These are phyloP conservation scores for Allophyes oxyacanthae DNA, from an alignment of 2,888 invertebrate species.

Conservation along the genomic window DNA sequence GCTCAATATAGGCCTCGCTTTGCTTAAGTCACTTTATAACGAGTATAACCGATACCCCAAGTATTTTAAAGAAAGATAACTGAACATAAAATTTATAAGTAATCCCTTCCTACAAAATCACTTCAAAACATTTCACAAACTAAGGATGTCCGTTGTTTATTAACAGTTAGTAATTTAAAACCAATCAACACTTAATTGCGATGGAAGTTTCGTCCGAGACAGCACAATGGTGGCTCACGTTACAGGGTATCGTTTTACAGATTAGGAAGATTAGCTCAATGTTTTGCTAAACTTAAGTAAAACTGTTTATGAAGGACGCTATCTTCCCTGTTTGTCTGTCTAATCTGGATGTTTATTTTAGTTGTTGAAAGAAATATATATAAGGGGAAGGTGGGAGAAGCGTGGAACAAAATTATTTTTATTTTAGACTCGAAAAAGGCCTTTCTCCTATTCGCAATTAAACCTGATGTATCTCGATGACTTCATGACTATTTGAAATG, in stretches of 20 bases:
- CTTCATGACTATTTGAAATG: no score
- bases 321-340: slow-evolving; percentile 45
- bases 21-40: no score
- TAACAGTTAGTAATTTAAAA: slow-evolving; percentile 71
- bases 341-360: slow-evolving; percentile 44
- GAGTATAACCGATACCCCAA: no score
- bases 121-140: slow-evolving; percentile 46
- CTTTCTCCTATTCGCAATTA: no score
- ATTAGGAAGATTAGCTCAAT: slow-evolving; percentile 69
- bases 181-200: slow-evolving; percentile 77
- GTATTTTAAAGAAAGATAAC: no score
- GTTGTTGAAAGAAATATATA: slow-evolving; percentile 8
- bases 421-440: background rate
- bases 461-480: no score
- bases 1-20: no score
- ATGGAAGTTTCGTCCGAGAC: slow-evolving; percentile 67
- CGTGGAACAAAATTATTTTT: background rate
- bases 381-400: background rate
- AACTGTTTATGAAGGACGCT: slow-evolving; percentile 39
- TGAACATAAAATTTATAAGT: no score
- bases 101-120: slow-evolving; percentile 21
- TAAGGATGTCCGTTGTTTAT: slow-evolving; percentile 59
- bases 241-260: slow-evolving; percentile 73
- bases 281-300: slow-evolving; percentile 50
- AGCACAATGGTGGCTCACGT: slow-evolving; percentile 81